These are phyloP conservation scores for Acanthoscelides obtectus DNA, from an alignment of 2,888 invertebrate genomes.

Conservation along the genomic window DNA sequence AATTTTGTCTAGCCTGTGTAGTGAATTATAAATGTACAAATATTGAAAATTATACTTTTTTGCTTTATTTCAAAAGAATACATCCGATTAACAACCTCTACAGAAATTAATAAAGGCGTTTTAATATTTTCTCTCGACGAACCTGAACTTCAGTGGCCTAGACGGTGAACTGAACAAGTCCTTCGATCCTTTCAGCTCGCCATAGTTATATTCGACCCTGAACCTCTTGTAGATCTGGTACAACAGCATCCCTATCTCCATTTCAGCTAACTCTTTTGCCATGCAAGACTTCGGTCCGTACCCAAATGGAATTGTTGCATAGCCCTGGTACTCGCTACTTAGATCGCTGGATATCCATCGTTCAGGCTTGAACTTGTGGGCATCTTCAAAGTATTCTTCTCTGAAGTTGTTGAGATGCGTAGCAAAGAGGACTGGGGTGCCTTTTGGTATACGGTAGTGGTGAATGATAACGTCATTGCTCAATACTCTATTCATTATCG, in stretches of 20 bases:
- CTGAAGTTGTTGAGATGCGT: slow-evolving; percentile 57
- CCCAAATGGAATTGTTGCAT: slow-evolving; percentile 62
- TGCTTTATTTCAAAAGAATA: neutral
- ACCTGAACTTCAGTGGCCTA: slow-evolving; percentile 59
- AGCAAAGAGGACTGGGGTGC: slow-evolving; percentile 62
- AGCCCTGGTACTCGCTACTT: slow-evolving; percentile 42
- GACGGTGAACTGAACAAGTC: slow-evolving; percentile 58
- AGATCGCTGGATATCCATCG: slow-evolving; percentile 52
- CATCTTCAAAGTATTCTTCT: slow-evolving; percentile 63
- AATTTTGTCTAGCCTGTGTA: too few species aligned
- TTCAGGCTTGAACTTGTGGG: slow-evolving; percentile 57
- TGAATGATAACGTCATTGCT: slow-evolving; percentile 58
- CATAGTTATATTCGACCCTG: slow-evolving; percentile 63
- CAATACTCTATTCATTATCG: slow-evolving; percentile 57
- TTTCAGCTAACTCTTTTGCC: slow-evolving; percentile 59
- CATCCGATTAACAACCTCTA: neutral
- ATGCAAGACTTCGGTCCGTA: slow-evolving; percentile 59
- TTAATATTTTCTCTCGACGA: slow-evolving; percentile 51
- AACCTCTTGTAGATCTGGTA: slow-evolving; percentile 57
- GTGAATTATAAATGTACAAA: too few species aligned
- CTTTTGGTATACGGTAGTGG: slow-evolving; percentile 53
- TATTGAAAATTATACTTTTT: too few species aligned
- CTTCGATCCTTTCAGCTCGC: slow-evolving; percentile 56
- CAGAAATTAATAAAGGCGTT: neutral
- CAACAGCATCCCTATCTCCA: slow-evolving; percentile 54